These are phyloP conservation scores for Astur gentilis DNA, from an alignment of 2,113 vertebrate genomes.

Conservation along the genomic window DNA sequence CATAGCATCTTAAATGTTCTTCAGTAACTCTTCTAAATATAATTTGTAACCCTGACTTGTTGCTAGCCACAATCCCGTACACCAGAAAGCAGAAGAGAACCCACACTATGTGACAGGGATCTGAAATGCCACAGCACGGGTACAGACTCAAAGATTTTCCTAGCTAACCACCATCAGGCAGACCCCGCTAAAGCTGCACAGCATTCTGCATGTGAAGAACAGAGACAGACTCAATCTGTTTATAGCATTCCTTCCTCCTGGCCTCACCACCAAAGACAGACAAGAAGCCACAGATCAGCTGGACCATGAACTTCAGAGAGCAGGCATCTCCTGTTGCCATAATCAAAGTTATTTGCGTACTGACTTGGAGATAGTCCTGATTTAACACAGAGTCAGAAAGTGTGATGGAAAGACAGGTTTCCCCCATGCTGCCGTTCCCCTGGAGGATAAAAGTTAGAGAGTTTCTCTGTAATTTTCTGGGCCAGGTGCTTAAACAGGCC, in stretches of 20 bases:
- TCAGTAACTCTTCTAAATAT: constrained; percentile 17
- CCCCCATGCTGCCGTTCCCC: not conserved
- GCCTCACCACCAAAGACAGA: not conserved
- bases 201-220: not conserved
- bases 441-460: not conserved
- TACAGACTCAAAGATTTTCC: not conserved
- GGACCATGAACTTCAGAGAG: not conserved
- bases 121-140: not conserved
- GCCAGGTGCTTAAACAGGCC: not conserved
- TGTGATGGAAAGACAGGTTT: not conserved
- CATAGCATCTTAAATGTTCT: not conserved
- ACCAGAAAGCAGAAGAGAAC: not conserved
- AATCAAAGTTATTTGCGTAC: not conserved
- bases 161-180: not conserved
- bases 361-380: not conserved
- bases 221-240: not conserved
- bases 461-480: not conserved
- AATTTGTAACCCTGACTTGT: not conserved
- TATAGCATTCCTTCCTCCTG: not conserved
- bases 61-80: not conserved
- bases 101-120: not conserved
- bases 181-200: not conserved
- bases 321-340: not conserved
- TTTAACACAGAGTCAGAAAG: not conserved
- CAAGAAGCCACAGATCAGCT: not conserved